Conservation (phyloP, 2,113 vertebrate species). For the Orthonyx spaldingii region DNA sequence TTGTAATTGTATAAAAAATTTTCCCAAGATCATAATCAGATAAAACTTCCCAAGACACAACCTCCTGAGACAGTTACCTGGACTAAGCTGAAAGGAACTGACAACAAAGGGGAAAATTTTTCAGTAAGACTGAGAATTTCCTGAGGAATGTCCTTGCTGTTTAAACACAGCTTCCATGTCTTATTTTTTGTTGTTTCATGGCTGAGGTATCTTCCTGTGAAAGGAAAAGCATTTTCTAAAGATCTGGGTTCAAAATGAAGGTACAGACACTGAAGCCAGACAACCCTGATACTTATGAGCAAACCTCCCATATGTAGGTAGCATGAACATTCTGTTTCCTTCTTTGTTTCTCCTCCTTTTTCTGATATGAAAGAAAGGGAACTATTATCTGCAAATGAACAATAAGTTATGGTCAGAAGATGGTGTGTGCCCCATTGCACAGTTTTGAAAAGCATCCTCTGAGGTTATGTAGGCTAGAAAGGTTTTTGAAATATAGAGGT, state of each 20-base stretch:
- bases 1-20: neutral
- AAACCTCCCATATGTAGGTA: neutral
- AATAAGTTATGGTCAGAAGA: neutral
- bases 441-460: neutral
- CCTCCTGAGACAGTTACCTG: neutral
- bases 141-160: neutral
- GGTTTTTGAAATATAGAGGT: neutral
- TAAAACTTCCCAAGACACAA: neutral
- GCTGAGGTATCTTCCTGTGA: neutral
- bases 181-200: neutral
- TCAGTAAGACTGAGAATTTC: neutral
- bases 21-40: neutral
- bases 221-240: neutral
- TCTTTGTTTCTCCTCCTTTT: neutral
- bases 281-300: fast-evolving
- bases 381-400: neutral
- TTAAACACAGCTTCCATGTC: neutral
- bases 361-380: neutral
- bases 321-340: neutral
- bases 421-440: fast-evolving
- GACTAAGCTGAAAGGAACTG: neutral
- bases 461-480: neutral
- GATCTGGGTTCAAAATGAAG: neutral
- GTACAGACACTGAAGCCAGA: neutral
- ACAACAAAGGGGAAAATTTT: neutral